A percentile compares a stretch with the other conserved stretches of the same genome.
These are phyloP conservation scores for Choristoneura rosaceana DNA, from an alignment of 2,888 invertebrate genomes.

Conservation along the genomic window DNA sequence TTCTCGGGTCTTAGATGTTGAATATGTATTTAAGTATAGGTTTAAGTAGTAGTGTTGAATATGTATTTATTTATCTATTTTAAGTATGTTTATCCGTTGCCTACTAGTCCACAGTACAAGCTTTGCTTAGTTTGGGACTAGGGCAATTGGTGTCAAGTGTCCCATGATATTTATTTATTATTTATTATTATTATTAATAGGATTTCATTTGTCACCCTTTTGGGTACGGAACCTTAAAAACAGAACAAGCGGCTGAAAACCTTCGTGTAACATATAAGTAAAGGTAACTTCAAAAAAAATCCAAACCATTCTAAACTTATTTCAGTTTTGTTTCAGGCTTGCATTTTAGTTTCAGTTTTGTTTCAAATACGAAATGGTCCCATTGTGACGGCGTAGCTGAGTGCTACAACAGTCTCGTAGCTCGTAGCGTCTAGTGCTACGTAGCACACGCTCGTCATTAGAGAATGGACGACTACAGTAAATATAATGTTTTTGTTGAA, in stretches of 20 bases:
- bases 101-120: too few species aligned
- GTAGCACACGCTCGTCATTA: not conserved
- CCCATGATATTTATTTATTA: too few species aligned
- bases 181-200: too few species aligned
- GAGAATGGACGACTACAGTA: not conserved
- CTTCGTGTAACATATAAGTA: not conserved
- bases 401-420: conserved; percentile 25
- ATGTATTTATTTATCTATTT: too few species aligned
- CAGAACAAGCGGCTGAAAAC: not conserved
- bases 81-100: too few species aligned
- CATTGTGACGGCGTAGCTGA: conserved; percentile 10
- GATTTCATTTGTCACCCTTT: too few species aligned
- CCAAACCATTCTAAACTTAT: not conserved
- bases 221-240: too few species aligned
- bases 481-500: not conserved
- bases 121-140: too few species aligned
- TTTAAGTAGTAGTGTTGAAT: too few species aligned
- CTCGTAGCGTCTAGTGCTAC: conserved; percentile 16
- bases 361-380: not conserved
- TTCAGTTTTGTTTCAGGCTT: not conserved
- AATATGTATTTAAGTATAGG: too few species aligned
- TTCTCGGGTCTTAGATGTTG: too few species aligned
- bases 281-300: not conserved
- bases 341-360: not conserved
- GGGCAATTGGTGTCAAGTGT: too few species aligned